Base-by-base conservation (phyloP, 2,113 vertebrate genomes). In the Oreamnos americanus region DNA sequence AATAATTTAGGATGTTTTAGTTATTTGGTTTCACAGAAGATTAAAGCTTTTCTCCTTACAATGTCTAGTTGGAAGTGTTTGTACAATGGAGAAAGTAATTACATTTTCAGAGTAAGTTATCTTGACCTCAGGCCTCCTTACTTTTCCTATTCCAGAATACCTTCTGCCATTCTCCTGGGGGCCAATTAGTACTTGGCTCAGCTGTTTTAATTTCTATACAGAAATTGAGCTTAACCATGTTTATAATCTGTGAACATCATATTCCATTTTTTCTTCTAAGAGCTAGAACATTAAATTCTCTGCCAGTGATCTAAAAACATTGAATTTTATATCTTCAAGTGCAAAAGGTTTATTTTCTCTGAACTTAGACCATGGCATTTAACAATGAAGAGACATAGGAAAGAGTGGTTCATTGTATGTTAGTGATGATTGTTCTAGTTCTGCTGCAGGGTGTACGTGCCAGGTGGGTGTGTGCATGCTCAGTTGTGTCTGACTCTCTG, bases 1-100 rank as follows among this genome's bases (percentile, higher is more conserved):
- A 96, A 96, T 97, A 97, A 97, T 86, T 95, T 87, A 97, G 81
- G 25, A 90, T 96, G 67, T 96, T 91, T 91, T 95, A 87, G 90
- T 96, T 94, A 90, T 87, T 96, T 93, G 81, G 49, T 94, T 74
- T 45, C 45, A 87, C 92, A 90, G 87, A 96, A 14, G 45, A 93
- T 96, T 95, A 95, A 91, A 62, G 45, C 28, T 62, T 92, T 92
- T 83, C 58, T n/a, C 55, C 67, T 90, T 23, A 74, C 58, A 88
- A 81, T 92, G 26, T 82, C 51, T 97, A 47, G 39, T 94, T 95
- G 43, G 47, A 92, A 90, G 53, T 91, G 8, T 45, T 97, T 49
- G 36, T 28, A 86, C 23, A 85, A 36, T 88, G 64, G 64, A 90
- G 84, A 94, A 90, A 76, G 57, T 71, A 91, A 92, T 88, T 91